A percentile compares a stretch with the other conserved stretches of the same genome.
phyloP scores from a whole-genome alignment of 2,797 vertebrate species.

The Ctenosaura bakeri region DNA sequence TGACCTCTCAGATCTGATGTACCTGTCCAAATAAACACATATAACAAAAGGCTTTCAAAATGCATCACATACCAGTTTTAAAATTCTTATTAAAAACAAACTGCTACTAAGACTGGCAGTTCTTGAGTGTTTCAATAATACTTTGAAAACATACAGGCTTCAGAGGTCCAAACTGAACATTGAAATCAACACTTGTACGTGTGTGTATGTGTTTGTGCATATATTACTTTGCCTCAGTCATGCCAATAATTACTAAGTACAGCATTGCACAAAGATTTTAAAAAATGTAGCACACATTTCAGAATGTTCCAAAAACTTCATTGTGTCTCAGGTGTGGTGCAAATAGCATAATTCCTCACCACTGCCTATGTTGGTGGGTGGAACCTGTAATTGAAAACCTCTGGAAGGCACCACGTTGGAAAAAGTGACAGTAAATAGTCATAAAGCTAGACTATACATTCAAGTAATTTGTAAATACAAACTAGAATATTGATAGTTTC shows the following conservation, averaged over 20 bases:
- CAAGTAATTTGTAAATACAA: constrained; percentile 28
- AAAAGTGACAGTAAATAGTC: not conserved
- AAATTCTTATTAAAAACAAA: constrained; percentile 26
- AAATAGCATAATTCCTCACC: not conserved
- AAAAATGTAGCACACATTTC: constrained; percentile 4
- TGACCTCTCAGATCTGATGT: constrained; percentile 97
- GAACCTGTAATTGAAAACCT: not conserved
- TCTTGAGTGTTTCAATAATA: constrained; percentile 27
- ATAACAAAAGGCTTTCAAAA: constrained; percentile 48
- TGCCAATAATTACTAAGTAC: not conserved
- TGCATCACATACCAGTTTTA: constrained; percentile 24
- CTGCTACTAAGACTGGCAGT: constrained; percentile 22
- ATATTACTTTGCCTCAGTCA: not conserved
- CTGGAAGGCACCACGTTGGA: not conserved
- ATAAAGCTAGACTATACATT: constrained; percentile 14
- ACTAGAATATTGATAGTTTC: not conserved
- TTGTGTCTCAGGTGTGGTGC: too few relatives aligned
- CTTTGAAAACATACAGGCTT: constrained; percentile 3
- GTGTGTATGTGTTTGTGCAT: not conserved
- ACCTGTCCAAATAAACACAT: constrained; percentile 83
- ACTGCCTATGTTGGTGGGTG: not conserved
- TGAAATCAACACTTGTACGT: not conserved
- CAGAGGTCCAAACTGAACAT: constrained; percentile 28
- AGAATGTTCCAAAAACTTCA: not conserved
- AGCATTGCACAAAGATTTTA: not conserved